Evolutionary conservation across 2,113 vertebrate species (phyloP).

Genomic region (Colinus virginianus): DNA sequence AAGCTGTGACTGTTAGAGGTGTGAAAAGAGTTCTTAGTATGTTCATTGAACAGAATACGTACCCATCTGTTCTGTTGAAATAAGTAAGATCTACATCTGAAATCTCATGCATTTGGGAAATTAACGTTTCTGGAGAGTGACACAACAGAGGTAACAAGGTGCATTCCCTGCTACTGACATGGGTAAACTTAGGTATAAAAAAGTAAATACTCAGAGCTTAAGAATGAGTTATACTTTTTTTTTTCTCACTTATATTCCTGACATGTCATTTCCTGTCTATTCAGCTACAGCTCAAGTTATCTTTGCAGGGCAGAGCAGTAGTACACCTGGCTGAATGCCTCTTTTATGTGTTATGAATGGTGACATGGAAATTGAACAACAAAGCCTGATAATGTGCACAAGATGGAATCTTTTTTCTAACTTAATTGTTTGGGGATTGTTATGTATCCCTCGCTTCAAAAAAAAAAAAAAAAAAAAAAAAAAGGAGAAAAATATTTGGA

Average conservation of each 20-base stretch:
- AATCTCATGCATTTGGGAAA: background rate
- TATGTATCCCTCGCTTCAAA: background rate
- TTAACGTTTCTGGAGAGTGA: slow-evolving; percentile 38
- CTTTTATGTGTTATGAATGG: background rate
- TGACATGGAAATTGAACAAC: background rate
- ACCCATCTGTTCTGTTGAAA: slow-evolving; percentile 65
- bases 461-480: background rate
- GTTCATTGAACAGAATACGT: slow-evolving; percentile 52
- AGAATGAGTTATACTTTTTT: background rate
- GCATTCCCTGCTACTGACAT: background rate
- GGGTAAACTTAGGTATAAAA: background rate
- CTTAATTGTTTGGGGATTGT: background rate
- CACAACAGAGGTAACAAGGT: slow-evolving; percentile 39
- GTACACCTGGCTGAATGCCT: background rate
- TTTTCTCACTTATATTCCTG: slow-evolving; percentile 10
- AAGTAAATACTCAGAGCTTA: slow-evolving; percentile 42
- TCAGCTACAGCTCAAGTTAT: background rate
- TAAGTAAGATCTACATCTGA: slow-evolving; percentile 7
- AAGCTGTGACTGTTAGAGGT: slow-evolving; percentile 69
- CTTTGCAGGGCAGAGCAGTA: background rate
- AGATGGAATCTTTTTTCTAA: background rate
- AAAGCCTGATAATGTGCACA: background rate
- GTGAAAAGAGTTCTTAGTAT: slow-evolving; percentile 62
- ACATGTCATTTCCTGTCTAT: background rate
- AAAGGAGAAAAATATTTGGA: background rate